Percentiles rank a stretch among this genome's conserved stretches.
Evolutionary conservation across 2,888 invertebrate genomes (phyloP).

Genomic region (Heliconius cydno): DNA sequence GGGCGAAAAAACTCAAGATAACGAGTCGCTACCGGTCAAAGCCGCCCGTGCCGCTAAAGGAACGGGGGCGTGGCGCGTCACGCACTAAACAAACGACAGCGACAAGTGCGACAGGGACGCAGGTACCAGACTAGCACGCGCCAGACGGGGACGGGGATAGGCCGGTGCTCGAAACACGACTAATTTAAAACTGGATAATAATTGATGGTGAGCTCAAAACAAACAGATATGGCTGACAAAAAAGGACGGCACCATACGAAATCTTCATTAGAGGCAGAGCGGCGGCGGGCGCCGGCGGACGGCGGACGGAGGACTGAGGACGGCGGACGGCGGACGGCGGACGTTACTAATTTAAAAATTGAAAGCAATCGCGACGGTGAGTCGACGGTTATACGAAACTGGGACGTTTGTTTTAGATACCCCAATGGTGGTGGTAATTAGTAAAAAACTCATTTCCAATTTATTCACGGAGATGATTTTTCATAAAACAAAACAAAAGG

Average conservation of each 20-base stretch:
- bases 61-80: slow-evolving; percentile 78
- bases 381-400: slow-evolving; percentile 67
- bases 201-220: slow-evolving; percentile 81
- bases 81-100: slow-evolving; percentile 79
- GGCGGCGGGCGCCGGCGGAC: slow-evolving; percentile 61
- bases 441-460: slow-evolving; percentile 69
- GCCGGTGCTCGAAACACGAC: slow-evolving; percentile 69
- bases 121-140: slow-evolving; percentile 49
- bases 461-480: slow-evolving; percentile 69
- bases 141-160: slow-evolving; percentile 59
- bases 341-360: slow-evolving; percentile 67
- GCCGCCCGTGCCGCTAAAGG: slow-evolving; percentile 61
- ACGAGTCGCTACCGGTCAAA: slow-evolving; percentile 82
- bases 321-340: too few species aligned
- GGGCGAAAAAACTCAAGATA: slow-evolving; percentile 73
- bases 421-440: slow-evolving; percentile 55
- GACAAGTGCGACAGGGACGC: slow-evolving; percentile 68
- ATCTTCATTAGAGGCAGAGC: slow-evolving; percentile 75
- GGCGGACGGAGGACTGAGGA: too few species aligned
- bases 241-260: slow-evolving; percentile 77
- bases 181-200: slow-evolving; percentile 81
- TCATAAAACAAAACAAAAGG: slow-evolving; percentile 69
- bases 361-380: slow-evolving; percentile 74
- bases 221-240: slow-evolving; percentile 82
- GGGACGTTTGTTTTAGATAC: slow-evolving; percentile 59